Conservation (phyloP, 2,797 vertebrate genomes). For the Leptoclinus maculatus region DNA sequence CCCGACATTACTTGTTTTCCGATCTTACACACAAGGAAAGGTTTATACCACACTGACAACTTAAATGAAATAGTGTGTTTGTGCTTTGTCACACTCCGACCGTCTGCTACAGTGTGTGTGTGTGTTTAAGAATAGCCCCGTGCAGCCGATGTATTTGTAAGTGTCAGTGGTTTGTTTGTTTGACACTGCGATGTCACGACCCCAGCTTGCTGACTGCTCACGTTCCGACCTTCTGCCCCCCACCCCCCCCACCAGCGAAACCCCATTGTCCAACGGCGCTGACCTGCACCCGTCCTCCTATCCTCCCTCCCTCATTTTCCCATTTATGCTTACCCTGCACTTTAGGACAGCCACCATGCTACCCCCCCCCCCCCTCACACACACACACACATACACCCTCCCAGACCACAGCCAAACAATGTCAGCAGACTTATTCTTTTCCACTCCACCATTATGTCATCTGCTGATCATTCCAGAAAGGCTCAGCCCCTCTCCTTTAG, state of each 20-base stretch:
- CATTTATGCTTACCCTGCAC: constrained; percentile 81
- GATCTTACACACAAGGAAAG: neutral
- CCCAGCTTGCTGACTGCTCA: constrained; percentile 87
- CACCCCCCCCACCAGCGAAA: constrained; percentile 41
- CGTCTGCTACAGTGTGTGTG: constrained; percentile 67
- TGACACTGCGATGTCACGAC: constrained; percentile 83
- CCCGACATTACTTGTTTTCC: neutral
- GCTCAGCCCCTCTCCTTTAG: constrained; percentile 78
- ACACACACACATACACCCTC: constrained; percentile 42
- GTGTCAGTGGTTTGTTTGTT: constrained; percentile 85
- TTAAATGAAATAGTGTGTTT: constrained; percentile 39
- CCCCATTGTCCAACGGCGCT: constrained; percentile 79
- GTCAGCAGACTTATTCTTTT: constrained; percentile 92
- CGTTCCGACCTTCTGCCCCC: constrained; percentile 80
- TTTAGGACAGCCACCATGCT: constrained; percentile 69
- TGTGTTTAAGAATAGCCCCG: constrained; percentile 85
- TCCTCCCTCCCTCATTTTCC: constrained; percentile 64
- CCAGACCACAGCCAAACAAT: constrained; percentile 90
- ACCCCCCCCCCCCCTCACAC: constrained; percentile 22
- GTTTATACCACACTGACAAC: constrained; percentile 1
- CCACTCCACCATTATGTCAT: constrained; percentile 93
- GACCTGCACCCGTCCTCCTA: constrained; percentile 86
- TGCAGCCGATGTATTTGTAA: constrained; percentile 78
- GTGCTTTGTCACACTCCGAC: constrained; percentile 54
- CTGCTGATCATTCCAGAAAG: constrained; percentile 92